These are phyloP conservation scores for Ophiodon elongatus DNA, from an alignment of 2,113 vertebrate genomes.

Conservation along the genomic window DNA sequence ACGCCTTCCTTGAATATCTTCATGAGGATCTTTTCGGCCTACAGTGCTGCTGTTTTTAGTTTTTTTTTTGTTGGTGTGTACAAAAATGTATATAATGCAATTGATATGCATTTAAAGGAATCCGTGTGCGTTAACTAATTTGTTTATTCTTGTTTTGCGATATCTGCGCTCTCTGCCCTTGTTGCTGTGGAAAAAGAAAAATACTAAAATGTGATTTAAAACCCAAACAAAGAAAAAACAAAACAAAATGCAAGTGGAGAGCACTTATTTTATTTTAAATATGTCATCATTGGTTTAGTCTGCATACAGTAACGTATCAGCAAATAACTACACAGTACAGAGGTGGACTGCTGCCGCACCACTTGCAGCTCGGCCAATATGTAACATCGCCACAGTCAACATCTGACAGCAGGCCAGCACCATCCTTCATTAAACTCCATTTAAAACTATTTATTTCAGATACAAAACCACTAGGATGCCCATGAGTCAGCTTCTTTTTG, in stretches of 20 bases:
- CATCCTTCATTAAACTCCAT: constrained; percentile 67
- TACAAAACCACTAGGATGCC: constrained; percentile 71
- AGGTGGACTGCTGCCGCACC: constrained; percentile 59
- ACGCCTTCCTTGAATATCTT: too few relatives aligned
- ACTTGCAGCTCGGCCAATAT: constrained; percentile 59
- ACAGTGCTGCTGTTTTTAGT: too few relatives aligned
- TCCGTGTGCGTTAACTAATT: neutral
- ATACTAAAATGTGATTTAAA: neutral
- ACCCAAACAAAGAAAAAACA: neutral
- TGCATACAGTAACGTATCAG: constrained; percentile 72
- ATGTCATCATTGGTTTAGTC: constrained; percentile 78
- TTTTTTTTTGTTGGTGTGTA: neutral
- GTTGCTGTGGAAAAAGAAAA: neutral
- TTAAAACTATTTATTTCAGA: constrained; percentile 72
- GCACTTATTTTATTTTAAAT: constrained; percentile 81
- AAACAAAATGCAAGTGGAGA: constrained; percentile 59
- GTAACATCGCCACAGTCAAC: constrained; percentile 65
- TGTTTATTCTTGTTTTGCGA: neutral
- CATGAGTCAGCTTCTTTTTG: constrained; percentile 26
- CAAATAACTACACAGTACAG: constrained; percentile 79
- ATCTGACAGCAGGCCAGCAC: constrained; percentile 58
- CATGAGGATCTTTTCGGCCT: too few relatives aligned
- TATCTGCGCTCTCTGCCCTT: neutral
- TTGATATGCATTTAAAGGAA: neutral
- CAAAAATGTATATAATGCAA: neutral